Conservation (phyloP, 1,140 invertebrate species). For the Drosophila elegans region DNA sequence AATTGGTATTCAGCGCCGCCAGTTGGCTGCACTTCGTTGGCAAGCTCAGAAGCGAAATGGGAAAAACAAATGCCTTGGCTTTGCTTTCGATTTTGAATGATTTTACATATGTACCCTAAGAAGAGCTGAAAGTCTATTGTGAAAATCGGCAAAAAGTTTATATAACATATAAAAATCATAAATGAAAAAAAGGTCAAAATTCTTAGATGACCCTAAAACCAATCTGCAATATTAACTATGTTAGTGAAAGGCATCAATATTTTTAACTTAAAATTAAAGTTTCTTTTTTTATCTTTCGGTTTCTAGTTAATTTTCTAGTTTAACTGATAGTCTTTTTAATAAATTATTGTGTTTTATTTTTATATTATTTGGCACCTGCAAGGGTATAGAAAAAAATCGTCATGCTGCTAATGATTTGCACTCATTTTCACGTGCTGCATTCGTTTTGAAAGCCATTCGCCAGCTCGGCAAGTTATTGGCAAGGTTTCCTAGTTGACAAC, state of each 20-base stretch:
- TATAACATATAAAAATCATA: too few relatives aligned
- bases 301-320: too few relatives aligned
- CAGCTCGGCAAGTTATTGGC: constrained; percentile 58
- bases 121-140: not conserved
- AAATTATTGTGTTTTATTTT: not conserved
- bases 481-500: constrained; percentile 71
- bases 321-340: too few relatives aligned
- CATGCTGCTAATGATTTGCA: constrained; percentile 23
- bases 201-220: too few relatives aligned
- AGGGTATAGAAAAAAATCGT: constrained; percentile 10
- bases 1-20: constrained; percentile 69
- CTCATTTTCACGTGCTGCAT: constrained; percentile 51
- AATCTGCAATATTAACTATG: too few relatives aligned
- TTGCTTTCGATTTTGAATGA: constrained; percentile 43
- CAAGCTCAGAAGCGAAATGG: constrained; percentile 33
- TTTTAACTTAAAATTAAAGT: too few relatives aligned
- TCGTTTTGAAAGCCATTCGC: constrained; percentile 65
- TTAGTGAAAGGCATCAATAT: too few relatives aligned
- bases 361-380: constrained; percentile 4
- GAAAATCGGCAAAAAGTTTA: too few relatives aligned
- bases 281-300: too few relatives aligned
- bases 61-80: constrained; percentile 37
- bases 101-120: constrained; percentile 7
- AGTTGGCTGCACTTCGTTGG: constrained; percentile 44
- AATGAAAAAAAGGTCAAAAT: too few relatives aligned